Base-by-base conservation (phyloP, 2,888 invertebrate genomes). In the Hypercompe scribonia region DNA sequence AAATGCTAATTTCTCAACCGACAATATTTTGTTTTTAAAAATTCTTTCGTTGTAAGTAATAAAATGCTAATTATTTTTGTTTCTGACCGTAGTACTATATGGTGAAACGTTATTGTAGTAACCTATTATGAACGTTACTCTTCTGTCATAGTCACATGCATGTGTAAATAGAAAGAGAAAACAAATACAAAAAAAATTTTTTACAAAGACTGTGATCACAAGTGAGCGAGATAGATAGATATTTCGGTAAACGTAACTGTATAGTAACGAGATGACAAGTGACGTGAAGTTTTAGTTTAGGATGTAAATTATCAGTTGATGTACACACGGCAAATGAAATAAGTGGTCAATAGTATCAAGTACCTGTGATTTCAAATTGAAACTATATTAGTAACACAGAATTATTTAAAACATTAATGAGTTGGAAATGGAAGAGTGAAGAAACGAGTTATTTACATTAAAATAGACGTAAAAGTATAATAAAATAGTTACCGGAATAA, bases 131-230 rank as follows among this genome's bases (percentile, higher is more conserved):
- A 68, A 31, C 21, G 24, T 36, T 31, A 39, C 31, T 31, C 46
- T 39, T 28, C 39, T 69, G 39, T 31, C 36, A 31, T 61, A 69
- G 39, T 31, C 36, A 31, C 69, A 69, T 61, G 61, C 61, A 31
- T 61, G 39, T 34, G 61, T 34, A 61, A 69, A 28, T 31, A 39
- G 39, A 42, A 69, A 69, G 31, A 69, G 21, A 33, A 36, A 28
- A 61, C 31, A 21, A 36, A 42, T 24, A n/a, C 11, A 86, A 84
- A 84, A 84, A 86, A 87, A 88, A 68, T 58, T 68, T 36, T 36
- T 68, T 68, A n/a, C 34, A 28, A 11, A 68, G 28, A 21, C 36
- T n/a, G 58, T 68, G 68, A n/a, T 50, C 34, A n/a, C 68, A 54
- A 50, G 15, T 54, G n/a, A 54, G n/a, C 34, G 68, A 54, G 34